These are phyloP conservation scores for Phylloscopus collybita DNA, from an alignment of 2,797 vertebrate species.

Conservation along the genomic window DNA sequence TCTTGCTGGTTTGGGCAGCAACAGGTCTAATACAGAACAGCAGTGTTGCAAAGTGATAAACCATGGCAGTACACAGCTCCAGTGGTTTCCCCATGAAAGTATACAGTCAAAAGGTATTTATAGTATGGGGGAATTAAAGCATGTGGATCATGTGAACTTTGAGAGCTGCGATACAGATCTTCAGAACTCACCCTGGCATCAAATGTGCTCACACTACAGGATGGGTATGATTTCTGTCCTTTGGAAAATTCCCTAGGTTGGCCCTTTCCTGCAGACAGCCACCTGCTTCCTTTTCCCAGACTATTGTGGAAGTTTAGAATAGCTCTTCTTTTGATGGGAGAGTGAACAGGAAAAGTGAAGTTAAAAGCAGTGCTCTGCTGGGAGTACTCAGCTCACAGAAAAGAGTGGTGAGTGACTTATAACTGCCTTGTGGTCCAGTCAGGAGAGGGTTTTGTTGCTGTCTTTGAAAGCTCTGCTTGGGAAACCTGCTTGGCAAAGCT, in stretches of 20 bases:
- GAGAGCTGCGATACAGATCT: background rate
- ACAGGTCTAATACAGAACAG: background rate
- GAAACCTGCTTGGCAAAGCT: background rate
- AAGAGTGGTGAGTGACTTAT: background rate
- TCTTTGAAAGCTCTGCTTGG: conserved; percentile 6
- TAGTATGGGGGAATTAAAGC: background rate
- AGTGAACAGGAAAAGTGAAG: conserved; percentile 30
- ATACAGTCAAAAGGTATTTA: background rate
- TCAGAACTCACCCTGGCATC: background rate
- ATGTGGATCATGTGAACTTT: background rate
- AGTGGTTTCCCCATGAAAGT: background rate
- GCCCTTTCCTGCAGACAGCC: background rate
- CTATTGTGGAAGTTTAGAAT: background rate
- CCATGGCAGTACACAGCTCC: background rate
- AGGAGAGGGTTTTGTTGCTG: background rate
- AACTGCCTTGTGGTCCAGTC: background rate
- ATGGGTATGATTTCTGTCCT: background rate
- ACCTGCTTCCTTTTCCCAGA: conserved; percentile 3
- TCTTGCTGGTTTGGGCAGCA: background rate
- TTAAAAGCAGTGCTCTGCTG: conserved; percentile 12
- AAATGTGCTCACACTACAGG: background rate
- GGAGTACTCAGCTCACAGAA: background rate
- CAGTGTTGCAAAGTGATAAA: background rate
- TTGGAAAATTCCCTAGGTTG: background rate
- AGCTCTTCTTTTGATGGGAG: background rate